Base-by-base conservation (phyloP, 2,113 vertebrate genomes). In the Lutjanus erythropterus region DNA sequence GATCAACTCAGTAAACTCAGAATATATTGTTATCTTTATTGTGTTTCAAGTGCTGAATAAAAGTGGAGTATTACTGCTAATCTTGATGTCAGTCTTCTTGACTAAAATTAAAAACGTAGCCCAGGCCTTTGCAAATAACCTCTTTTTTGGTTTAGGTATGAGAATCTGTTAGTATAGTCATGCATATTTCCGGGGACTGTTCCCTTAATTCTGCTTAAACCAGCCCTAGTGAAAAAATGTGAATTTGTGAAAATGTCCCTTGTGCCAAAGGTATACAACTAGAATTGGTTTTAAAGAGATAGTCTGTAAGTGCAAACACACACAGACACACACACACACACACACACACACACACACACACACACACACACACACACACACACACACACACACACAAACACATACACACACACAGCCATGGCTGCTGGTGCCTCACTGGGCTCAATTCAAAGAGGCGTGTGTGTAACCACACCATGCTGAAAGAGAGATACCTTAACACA, bases 401-500 rank as follows among this genome's bases (percentile, higher is more conserved):
- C 58, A 47, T 19, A 74, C n/a, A 21, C 3, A 4, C 19, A 41
- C 61, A 41, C 18, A 29, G 6, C 50, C 65, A 41, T 16, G 21
- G 29, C 27, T 61, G 67, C 49, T 44, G 47, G 21, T 72, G 49
- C 37, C 59, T 82, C 23, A 49, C 33, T 25, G 25, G 10, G 56
- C 33, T 61, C 25, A 62, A 29, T 41, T 84, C 60, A 76, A 65
- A 69, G 59, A 21, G 35, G 39, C 50, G 59, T 49, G 46, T 59
- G 46, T 69, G 66, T 73, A 77, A 78, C 59, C 58, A 70, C 56
- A 29, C 15, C 8, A 41, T 4, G 8, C 61, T 59, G 52, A 80
- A 49, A 50, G 69, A 85, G 73, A 75, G 78, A 78, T 85, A 77
- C 71, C 88, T 74, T 72, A 77, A 87, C 62, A 81, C 81, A 71